Evolutionary conservation across 1,140 invertebrate genomes (phyloP).

Genomic region (Mycetomoellerius zeteki): DNA sequence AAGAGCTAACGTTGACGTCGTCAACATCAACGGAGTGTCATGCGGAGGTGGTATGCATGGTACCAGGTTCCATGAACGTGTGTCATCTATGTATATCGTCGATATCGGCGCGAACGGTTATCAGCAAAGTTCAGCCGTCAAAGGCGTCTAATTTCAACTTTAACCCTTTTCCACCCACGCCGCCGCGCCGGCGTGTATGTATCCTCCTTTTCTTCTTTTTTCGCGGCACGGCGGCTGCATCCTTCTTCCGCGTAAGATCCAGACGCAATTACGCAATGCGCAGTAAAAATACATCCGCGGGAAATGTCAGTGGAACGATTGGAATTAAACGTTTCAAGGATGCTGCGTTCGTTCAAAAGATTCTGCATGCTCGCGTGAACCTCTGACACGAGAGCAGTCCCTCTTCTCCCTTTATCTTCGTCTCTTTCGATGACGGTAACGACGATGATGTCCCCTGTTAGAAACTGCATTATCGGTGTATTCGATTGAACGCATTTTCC

Average conservation of each 20-base stretch:
- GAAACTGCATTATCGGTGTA: conserved; percentile 46
- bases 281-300: conserved; percentile 68
- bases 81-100: not conserved
- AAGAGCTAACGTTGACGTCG: conserved; percentile 30
- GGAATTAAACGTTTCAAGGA: conserved; percentile 66
- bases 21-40: conserved; percentile 21
- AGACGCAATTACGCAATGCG: conserved; percentile 59
- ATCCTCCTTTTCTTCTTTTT: not conserved
- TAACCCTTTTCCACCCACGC: conserved; percentile 56
- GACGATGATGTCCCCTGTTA: conserved; percentile 20
- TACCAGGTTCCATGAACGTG: conserved; percentile 31
- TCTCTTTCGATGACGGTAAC: conserved; percentile 8
- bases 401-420: not conserved
- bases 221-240: not conserved
- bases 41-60: not conserved
- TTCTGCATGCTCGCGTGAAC: conserved; percentile 57
- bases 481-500: conserved; percentile 45
- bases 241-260: conserved; percentile 36
- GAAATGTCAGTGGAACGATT: conserved; percentile 73
- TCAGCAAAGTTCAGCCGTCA: conserved; percentile 52
- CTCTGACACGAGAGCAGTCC: not conserved
- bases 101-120: conserved; percentile 24
- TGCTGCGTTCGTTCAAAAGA: conserved; percentile 62
- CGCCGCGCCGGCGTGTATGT: conserved; percentile 6
- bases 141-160: conserved; percentile 58